Evolutionary conservation across 2,113 vertebrate genomes (phyloP).

Genomic region (Tonatia bakeri): DNA sequence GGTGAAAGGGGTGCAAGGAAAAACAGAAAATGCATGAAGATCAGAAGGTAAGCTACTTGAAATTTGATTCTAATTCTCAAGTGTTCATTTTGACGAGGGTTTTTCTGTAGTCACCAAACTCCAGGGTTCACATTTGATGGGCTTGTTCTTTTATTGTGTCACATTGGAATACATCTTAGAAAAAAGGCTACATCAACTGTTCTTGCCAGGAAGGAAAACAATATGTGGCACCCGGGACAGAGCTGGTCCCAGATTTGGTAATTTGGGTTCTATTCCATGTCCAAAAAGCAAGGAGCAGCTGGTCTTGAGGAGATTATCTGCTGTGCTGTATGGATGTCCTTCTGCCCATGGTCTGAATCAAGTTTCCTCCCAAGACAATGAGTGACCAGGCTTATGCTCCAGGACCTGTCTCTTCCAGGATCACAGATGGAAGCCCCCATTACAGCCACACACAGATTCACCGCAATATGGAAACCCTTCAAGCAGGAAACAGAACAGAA

Average conservation of each 20-base stretch:
- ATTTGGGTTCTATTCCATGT: slow-evolving; percentile 49
- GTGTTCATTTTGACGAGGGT: not conserved
- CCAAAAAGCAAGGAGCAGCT: slow-evolving; percentile 54
- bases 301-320: slow-evolving; percentile 67
- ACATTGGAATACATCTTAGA: not conserved
- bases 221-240: slow-evolving; percentile 47
- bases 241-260: slow-evolving; percentile 37
- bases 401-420: slow-evolving; percentile 76
- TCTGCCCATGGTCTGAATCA: slow-evolving; percentile 65
- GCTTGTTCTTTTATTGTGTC: not conserved
- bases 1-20: not conserved
- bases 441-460: slow-evolving; percentile 78
- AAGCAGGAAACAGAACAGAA: slow-evolving; percentile 52
- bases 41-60: not conserved
- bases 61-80: not conserved
- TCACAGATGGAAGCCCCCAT: slow-evolving; percentile 78
- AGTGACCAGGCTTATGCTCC: slow-evolving; percentile 80
- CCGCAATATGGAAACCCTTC: slow-evolving; percentile 64
- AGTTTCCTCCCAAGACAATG: slow-evolving; percentile 69
- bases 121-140: not conserved
- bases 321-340: slow-evolving; percentile 66
- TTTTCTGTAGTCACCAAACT: not conserved
- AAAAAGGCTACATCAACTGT: slow-evolving; percentile 19
- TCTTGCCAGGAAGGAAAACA: slow-evolving; percentile 56
- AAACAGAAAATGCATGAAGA: not conserved